Evolutionary conservation across 2,888 invertebrate genomes (phyloP).

Genomic region (Trachelus iudaicus): DNA sequence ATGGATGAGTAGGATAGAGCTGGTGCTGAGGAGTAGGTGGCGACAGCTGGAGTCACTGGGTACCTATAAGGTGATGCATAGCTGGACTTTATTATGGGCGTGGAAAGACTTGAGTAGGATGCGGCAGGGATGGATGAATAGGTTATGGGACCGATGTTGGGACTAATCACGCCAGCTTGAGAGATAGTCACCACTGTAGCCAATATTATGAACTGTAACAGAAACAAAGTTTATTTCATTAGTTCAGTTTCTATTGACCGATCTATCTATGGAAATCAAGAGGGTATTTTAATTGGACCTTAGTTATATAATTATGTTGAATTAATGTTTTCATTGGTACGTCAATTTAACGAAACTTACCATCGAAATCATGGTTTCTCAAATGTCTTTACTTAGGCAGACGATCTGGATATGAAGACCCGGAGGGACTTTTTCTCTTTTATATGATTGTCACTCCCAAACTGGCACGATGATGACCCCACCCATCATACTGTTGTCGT

Average conservation of each 20-base stretch:
- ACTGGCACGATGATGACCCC: conserved; percentile 3
- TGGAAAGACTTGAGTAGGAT: not conserved
- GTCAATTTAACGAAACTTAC: not conserved
- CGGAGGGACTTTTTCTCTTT: conserved; percentile 11
- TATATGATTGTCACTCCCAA: conserved; percentile 13
- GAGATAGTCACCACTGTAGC: not conserved
- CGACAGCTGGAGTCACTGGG: not conserved
- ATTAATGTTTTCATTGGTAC: not conserved
- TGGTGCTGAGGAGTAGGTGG: not conserved
- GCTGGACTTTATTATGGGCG: not conserved
- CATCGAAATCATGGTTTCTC: conserved; percentile 5
- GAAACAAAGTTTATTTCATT: not conserved
- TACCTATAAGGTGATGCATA: conserved; percentile 2
- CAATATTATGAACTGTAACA: conserved; percentile 10
- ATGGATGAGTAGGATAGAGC: conserved; percentile 4
- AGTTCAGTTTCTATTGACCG: not conserved
- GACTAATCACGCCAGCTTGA: not conserved
- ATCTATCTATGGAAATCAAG: not conserved
- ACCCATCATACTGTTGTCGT: not conserved
- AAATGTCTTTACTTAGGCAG: not conserved
- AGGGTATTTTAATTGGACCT: not conserved
- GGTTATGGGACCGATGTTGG: not conserved
- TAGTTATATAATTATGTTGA: not conserved
- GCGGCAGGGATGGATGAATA: conserved; percentile 9
- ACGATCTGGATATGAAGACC: conserved; percentile 5